A percentile compares a stretch with the other conserved stretches of the same genome.
Conservation (phyloP, 2,888 invertebrate genomes). For the Cosmorhoe ocellata region DNA sequence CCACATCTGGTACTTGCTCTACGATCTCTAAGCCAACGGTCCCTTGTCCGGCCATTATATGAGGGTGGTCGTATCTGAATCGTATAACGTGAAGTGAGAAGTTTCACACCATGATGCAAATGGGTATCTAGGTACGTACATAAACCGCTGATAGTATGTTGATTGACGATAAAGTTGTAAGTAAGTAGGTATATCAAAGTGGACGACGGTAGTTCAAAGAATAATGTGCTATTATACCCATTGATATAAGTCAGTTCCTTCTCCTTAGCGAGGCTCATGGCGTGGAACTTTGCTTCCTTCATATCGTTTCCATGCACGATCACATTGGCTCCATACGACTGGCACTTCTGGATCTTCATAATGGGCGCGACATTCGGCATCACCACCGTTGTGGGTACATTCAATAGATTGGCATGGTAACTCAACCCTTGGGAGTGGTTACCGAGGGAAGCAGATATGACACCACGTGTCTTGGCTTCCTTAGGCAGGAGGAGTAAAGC, state of each 20-base stretch:
- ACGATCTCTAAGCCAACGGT: constrained; percentile 96
- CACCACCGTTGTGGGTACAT: constrained; percentile 91
- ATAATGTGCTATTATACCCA: constrained; percentile 81
- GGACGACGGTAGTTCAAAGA: constrained; percentile 13
- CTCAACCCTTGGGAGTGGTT: constrained; percentile 94
- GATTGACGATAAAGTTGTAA: no score
- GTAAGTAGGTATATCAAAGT: no score
- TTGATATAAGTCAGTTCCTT: constrained; percentile 91
- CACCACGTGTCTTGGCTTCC: constrained; percentile 88
- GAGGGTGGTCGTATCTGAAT: constrained; percentile 94
- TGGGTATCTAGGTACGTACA: no score
- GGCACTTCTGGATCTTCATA: constrained; percentile 96
- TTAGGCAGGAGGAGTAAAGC: constrained; percentile 88
- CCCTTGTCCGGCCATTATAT: constrained; percentile 97
- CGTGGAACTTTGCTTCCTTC: constrained; percentile 91
- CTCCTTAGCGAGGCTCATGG: constrained; percentile 88
- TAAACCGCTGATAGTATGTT: no score
- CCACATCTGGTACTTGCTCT: constrained; percentile 93
- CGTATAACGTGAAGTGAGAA: neutral
- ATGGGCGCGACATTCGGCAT: constrained; percentile 98
- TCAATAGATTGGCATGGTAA: constrained; percentile 88
- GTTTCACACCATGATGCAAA: no score
- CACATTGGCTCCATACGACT: constrained; percentile 91
- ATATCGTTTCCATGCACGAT: constrained; percentile 92
- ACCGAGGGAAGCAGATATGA: constrained; percentile 96